Conservation (phyloP, 2,797 vertebrate species). For the Gallirallus australis region DNA sequence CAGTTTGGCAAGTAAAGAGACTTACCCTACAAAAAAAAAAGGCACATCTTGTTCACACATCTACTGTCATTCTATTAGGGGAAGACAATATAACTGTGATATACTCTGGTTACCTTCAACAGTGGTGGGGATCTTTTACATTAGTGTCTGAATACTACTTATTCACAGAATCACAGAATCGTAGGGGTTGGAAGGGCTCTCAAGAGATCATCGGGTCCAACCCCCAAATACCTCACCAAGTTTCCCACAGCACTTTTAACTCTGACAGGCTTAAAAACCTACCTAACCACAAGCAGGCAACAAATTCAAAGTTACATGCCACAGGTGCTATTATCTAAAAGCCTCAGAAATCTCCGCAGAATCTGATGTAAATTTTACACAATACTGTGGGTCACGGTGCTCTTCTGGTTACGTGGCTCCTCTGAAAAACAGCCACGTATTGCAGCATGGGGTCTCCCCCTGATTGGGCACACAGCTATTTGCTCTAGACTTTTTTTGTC, state of each 20-base stretch:
- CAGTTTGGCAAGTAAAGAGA: neutral
- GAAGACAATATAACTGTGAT: neutral
- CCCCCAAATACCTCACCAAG: neutral
- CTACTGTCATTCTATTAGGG: neutral
- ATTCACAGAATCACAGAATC: neutral
- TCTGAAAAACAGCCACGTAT: neutral
- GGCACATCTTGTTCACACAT: neutral
- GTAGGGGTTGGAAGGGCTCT: too few relatives aligned
- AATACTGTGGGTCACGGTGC: neutral
- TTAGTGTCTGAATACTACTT: neutral
- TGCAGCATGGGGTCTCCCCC: neutral
- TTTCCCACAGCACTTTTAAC: neutral
- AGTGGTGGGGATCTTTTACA: neutral
- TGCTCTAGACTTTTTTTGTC: neutral
- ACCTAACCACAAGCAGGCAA: neutral
- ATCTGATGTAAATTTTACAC: neutral
- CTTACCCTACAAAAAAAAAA: neutral
- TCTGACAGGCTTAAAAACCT: neutral
- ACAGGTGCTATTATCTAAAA: neutral
- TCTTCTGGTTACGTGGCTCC: neutral
- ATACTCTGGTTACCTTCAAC: neutral
- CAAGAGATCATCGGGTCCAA: too few relatives aligned
- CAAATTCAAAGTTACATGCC: neutral
- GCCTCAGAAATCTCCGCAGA: neutral
- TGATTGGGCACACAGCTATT: neutral